These are phyloP conservation scores for Spatulosminthurus flaviceps DNA, from an alignment of 2,888 invertebrate species.

Conservation along the genomic window DNA sequence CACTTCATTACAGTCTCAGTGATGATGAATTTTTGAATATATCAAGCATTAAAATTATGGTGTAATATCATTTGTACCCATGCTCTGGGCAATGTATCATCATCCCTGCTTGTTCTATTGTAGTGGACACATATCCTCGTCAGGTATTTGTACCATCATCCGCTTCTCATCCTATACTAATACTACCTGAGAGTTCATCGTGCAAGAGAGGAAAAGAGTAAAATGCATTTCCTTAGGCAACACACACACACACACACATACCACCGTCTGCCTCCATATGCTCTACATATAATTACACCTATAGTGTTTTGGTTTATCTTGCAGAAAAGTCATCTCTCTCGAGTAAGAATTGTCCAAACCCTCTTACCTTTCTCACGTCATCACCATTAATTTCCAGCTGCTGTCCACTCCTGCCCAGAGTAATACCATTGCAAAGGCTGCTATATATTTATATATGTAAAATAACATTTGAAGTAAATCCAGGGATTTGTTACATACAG, in stretches of 20 bases:
- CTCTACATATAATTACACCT: neutral
- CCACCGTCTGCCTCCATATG: neutral
- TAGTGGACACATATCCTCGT: no score
- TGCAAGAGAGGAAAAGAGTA: neutral
- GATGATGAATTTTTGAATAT: neutral
- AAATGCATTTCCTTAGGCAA: conserved; percentile 6
- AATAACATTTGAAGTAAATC: no score
- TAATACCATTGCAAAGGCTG: neutral
- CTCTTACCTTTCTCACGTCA: neutral
- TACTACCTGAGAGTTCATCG: neutral
- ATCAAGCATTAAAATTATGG: neutral
- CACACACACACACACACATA: no score
- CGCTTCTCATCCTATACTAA: no score
- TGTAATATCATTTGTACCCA: neutral
- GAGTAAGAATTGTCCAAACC: neutral
- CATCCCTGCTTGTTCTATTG: no score
- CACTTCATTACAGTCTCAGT: conserved; percentile 1
- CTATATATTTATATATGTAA: neutral
- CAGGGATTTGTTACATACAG: no score
- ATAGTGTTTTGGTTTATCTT: neutral
- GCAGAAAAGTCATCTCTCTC: neutral
- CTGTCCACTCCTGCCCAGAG: neutral
- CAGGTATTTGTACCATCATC: no score
- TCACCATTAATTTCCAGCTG: conserved; percentile 4
- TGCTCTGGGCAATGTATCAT: no score